Conservation (phyloP, 2,797 vertebrate species). For the Falco novaeseelandiae region DNA sequence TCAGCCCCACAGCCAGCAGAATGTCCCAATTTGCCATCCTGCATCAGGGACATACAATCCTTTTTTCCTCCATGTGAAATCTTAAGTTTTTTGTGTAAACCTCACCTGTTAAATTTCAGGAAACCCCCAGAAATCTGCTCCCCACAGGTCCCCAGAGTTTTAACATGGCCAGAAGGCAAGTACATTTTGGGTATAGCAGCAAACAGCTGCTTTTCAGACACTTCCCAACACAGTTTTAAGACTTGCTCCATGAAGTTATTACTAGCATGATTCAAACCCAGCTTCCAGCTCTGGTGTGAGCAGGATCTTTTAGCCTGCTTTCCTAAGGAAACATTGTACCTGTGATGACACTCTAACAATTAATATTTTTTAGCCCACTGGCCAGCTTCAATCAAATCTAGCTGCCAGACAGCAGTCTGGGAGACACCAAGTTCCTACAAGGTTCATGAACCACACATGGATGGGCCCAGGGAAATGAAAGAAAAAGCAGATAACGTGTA, state of each 20-base stretch:
- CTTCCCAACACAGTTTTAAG: neutral
- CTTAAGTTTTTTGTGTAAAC: neutral
- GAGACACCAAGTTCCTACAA: neutral
- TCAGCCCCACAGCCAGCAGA: neutral
- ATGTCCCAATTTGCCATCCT: neutral
- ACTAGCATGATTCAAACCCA: neutral
- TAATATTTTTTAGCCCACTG: neutral
- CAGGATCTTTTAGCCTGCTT: neutral
- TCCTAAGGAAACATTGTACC: neutral
- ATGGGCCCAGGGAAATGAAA: neutral
- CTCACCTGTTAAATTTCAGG: neutral
- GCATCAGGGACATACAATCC: neutral
- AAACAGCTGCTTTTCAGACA: slow-evolving; percentile 37
- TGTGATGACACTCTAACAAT: neutral
- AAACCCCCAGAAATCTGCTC: neutral
- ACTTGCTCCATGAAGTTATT: neutral
- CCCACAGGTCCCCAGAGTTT: neutral
- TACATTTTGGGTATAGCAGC: slow-evolving; percentile 2
- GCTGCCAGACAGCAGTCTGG: neutral
- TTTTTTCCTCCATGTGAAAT: neutral
- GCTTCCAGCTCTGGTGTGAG: neutral
- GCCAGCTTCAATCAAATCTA: neutral
- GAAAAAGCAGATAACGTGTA: neutral
- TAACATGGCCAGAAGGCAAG: neutral
- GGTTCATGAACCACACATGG: neutral